Conservation (phyloP, 2,113 vertebrate genomes). For the Chionomys nivalis region DNA sequence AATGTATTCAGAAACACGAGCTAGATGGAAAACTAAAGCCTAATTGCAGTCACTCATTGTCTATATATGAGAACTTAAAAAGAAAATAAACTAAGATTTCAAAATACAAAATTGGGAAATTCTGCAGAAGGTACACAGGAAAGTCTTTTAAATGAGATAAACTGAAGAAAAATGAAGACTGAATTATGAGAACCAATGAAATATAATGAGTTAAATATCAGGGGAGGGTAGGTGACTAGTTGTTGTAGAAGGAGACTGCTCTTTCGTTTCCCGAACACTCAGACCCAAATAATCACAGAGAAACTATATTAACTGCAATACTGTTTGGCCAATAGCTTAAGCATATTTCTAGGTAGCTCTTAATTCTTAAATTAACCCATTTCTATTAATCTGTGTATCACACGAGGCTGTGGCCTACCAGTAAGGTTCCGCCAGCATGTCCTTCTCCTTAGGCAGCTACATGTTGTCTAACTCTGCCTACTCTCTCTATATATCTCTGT, state of each 20-base stretch:
- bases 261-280: no score
- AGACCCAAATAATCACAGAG: no score
- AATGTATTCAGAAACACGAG: conserved; percentile 38
- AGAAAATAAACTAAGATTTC: conserved; percentile 52
- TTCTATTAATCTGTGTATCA: no score
- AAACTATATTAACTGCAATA: no score
- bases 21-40: conserved; percentile 12
- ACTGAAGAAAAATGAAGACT: conserved; percentile 23
- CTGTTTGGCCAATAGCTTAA: no score
- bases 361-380: no score
- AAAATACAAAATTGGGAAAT: conserved; percentile 43
- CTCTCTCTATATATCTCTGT: no score
- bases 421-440: no score
- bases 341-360: no score
- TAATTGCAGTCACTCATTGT: not conserved
- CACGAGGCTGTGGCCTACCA: no score
- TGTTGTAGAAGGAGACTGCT: not conserved
- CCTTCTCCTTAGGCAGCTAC: no score
- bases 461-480: no score
- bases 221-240: not conserved
- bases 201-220: conserved; percentile 33
- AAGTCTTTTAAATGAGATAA: conserved; percentile 47
- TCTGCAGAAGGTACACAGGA: conserved; percentile 28
- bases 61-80: conserved; percentile 22
- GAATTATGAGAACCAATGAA: conserved; percentile 51